Conservation (phyloP, 2,113 vertebrate species). For the Vulpes ferrilata region DNA sequence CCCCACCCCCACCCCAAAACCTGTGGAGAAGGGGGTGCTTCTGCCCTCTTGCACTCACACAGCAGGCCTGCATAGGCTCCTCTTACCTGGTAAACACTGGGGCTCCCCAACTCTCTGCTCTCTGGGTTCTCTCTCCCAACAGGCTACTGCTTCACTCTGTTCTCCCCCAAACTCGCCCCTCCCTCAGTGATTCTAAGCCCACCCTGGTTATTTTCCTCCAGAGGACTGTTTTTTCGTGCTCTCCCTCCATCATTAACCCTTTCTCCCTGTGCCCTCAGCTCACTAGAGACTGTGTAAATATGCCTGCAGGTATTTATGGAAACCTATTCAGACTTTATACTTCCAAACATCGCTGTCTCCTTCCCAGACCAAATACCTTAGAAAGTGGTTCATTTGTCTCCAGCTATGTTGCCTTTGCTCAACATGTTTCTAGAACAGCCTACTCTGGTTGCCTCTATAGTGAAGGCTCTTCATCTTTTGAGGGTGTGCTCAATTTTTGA, state of each 20-base stretch:
- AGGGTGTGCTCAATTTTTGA: constrained; percentile 32
- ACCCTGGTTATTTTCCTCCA: not conserved
- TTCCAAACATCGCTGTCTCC: not conserved
- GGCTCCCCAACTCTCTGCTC: not conserved
- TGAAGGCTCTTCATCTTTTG: not conserved
- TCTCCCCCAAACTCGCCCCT: no score
- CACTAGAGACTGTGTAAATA: not conserved
- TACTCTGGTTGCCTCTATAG: not conserved
- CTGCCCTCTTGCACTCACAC: not conserved
- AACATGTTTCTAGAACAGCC: not conserved
- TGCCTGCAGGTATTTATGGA: not conserved
- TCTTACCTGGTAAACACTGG: no score
- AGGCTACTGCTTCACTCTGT: not conserved
- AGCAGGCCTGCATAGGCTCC: not conserved
- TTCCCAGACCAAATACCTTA: not conserved
- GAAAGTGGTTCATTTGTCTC: not conserved
- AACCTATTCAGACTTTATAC: not conserved
- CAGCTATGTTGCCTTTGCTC: not conserved
- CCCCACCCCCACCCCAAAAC: not conserved
- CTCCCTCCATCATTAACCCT: not conserved
- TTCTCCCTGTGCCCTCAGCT: not conserved
- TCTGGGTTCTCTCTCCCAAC: not conserved
- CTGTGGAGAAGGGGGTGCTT: not conserved
- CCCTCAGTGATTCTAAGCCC: rapidly evolving
- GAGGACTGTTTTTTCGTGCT: not conserved